A percentile compares a stretch with the other conserved stretches of the same genome.
These are phyloP conservation scores for Metopia argyrocephala DNA, from an alignment of 2,888 invertebrate genomes.

Conservation along the genomic window DNA sequence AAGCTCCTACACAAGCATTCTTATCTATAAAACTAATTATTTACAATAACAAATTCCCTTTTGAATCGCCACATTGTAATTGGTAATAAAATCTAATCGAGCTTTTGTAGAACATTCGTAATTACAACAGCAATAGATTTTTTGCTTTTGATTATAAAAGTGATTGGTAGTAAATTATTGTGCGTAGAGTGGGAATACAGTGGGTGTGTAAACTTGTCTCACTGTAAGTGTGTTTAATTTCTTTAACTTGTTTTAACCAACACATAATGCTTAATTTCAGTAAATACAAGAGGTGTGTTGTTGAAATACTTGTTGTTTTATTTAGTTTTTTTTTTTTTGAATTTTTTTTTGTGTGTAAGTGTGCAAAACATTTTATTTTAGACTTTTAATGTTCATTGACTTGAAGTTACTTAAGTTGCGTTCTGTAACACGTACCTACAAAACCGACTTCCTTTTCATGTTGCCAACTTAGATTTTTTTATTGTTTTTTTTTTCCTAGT, in stretches of 20 bases:
- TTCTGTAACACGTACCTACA: conserved; percentile 19
- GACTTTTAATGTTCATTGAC: neutral
- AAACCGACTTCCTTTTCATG: conserved; percentile 39
- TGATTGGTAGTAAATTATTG: neutral
- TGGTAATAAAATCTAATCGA: conserved; percentile 18
- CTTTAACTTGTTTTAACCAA: conserved; percentile 37
- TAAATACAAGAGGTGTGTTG: neutral
- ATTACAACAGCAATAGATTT: neutral
- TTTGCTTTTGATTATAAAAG: neutral
- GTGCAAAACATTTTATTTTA: neutral
- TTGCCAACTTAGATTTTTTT: neutral
- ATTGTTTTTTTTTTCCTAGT: neutral
- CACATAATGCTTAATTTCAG: conserved; percentile 46
- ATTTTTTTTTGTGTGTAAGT: conserved; percentile 17
- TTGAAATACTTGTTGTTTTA: conserved; percentile 15
- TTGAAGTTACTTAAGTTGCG: neutral
- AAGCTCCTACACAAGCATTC: no score
- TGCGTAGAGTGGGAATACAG: neutral
- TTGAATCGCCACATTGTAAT: neutral
- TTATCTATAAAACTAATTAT: no score
- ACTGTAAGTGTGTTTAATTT: neutral
- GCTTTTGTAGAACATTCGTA: neutral
- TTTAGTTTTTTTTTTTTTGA: conserved; percentile 41
- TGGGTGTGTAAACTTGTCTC: no score
- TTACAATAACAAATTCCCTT: neutral